Conservation (phyloP, 2,113 vertebrate genomes). For the Picathartes gymnocephalus region DNA sequence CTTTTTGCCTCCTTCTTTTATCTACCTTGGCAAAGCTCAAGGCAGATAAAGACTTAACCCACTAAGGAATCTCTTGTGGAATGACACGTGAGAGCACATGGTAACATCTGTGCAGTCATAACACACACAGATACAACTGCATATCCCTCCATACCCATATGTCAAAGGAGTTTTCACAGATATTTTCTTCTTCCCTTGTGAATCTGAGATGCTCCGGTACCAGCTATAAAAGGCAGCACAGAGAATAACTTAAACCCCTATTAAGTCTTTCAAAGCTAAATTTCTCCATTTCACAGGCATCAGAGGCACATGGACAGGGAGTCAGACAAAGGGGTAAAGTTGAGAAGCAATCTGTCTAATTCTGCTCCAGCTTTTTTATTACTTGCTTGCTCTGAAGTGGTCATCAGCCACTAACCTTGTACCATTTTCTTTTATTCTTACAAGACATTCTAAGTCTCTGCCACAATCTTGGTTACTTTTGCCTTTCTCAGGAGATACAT, state of each 20-base stretch:
- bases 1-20: background rate
- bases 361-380: background rate
- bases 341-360: background rate
- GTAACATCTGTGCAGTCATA: background rate
- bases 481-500: background rate
- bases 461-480: background rate
- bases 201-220: background rate
- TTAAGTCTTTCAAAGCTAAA: background rate
- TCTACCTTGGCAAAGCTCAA: background rate
- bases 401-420: background rate
- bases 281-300: background rate
- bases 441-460: background rate
- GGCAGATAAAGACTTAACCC: background rate
- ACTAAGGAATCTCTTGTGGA: background rate
- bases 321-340: background rate
- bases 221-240: background rate
- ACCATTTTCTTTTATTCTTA: background rate
- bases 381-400: background rate
- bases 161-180: background rate
- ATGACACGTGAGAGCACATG: background rate
- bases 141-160: background rate
- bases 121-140: accelerated
- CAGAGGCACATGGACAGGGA: background rate
- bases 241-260: background rate
- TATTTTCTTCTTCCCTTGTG: background rate